Evolutionary conservation across 2,113 vertebrate species (phyloP), one percentile per base, ranked within the genome.

Genomic region (Machaerirhynchus nigripectus): DNA sequence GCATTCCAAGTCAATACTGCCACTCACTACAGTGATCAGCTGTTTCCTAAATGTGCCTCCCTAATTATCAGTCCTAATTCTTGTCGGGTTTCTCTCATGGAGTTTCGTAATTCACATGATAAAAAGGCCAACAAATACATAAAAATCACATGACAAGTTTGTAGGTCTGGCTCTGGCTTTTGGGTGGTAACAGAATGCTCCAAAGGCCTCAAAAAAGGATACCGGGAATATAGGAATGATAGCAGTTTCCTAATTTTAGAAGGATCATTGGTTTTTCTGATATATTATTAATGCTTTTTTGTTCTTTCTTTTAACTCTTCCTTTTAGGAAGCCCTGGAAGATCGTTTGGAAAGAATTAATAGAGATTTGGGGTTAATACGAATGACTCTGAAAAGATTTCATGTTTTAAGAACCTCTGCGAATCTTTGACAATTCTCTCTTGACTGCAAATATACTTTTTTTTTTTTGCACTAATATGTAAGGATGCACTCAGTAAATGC

Each of bases 321-420:
- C 40, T 65, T 68, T 73, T 89, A 99, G 99, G 99, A 99, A 96
- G 98, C 98, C 64, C 97, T 99, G 93, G 99, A 99, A 97, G 98
- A 99, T 55, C 99, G 99, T 33, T 97, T 99, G 98, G 99, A 99
- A 94, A 97, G 97, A 87, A 97, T 99, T 86, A 99, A 99, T 22
- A 98, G 98, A 19, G 98, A 99, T 69, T 95, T 99, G 96, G 99
- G 99, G 26, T 99, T 98, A 30, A 98, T 99, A 92, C 98, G 99
- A 49, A 99, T 99, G 99, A 99, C 98, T 31, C 97, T 99, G 95
- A 99, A 99, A 97, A 98, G 98, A 94, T 99, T 99, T 88, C 98
- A 99, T 37, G 95, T 99, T 91, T 97, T 99, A 68, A 98, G 98
- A 56, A 98, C 99, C 67, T 99, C 99, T 85, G 98, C 98, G 70